Conservation (phyloP, 2,888 invertebrate species). For the Didymodactylos carnosus region DNA sequence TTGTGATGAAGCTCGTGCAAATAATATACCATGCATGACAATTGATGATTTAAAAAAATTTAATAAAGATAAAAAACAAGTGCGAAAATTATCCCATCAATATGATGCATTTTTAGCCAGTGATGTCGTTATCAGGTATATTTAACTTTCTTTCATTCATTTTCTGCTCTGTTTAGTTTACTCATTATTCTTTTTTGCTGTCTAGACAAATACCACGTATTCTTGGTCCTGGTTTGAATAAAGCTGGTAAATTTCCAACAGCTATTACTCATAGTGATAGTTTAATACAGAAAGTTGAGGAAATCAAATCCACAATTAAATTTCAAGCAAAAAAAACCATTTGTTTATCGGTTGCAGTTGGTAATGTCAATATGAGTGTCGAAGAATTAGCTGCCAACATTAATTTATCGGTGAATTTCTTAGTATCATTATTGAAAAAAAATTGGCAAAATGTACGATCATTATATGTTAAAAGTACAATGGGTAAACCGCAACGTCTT, state of each 20-base stretch:
- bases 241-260: slow-evolving; percentile 98
- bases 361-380: slow-evolving; percentile 79
- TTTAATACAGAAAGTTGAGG: slow-evolving; percentile 83
- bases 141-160: too few species aligned
- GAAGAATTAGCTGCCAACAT: slow-evolving; percentile 93
- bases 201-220: slow-evolving; percentile 41
- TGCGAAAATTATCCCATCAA: slow-evolving; percentile 80
- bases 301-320: slow-evolving; percentile 95
- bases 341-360: slow-evolving; percentile 90
- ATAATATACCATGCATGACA: slow-evolving; percentile 81
- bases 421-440: slow-evolving; percentile 94
- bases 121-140: slow-evolving; percentile 88
- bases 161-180: too few species aligned
- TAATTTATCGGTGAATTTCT: slow-evolving; percentile 87
- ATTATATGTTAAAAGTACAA: slow-evolving; percentile 90
- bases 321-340: slow-evolving; percentile 99
- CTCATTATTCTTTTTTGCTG: too few species aligned
- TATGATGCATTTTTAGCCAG: slow-evolving; percentile 98
- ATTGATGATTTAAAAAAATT: slow-evolving; percentile 93
- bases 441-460: slow-evolving; percentile 99
- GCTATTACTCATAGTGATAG: slow-evolving; percentile 87
- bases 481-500: slow-evolving; percentile 90
- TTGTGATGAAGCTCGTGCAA: slow-evolving; percentile 86
- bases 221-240: slow-evolving; percentile 85
- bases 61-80: slow-evolving; percentile 97